Conservation (phyloP, 2,797 vertebrate species). For the Mormyrops boulengeri region DNA sequence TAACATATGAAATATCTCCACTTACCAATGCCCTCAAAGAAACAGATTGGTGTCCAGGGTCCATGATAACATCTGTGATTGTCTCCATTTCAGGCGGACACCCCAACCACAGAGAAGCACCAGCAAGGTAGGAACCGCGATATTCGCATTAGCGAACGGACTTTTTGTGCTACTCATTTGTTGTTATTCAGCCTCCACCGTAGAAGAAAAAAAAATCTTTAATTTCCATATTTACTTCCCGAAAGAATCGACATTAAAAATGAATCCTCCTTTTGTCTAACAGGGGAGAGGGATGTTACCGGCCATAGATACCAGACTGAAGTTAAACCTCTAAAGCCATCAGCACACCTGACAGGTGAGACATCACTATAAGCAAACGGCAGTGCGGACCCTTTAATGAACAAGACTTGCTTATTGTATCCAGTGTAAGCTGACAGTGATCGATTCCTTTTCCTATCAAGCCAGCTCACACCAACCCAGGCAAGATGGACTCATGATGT, state of each 20-base stretch:
- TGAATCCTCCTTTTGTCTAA: background rate
- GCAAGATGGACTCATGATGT: slow-evolving; percentile 34
- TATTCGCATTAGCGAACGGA: background rate
- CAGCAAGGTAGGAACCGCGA: slow-evolving; percentile 37
- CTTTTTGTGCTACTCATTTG: background rate
- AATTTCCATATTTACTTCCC: background rate
- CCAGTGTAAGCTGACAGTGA: background rate
- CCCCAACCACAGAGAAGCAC: background rate
- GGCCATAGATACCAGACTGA: background rate
- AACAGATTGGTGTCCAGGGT: background rate
- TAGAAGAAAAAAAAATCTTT: background rate
- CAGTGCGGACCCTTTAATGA: background rate
- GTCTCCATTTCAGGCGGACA: slow-evolving; percentile 31
- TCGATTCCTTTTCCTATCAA: background rate
- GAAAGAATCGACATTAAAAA: background rate
- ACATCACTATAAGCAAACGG: background rate
- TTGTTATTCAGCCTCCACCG: background rate
- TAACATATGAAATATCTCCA: background rate
- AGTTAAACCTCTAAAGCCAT: slow-evolving; percentile 50
- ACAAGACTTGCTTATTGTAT: background rate
- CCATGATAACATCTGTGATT: background rate
- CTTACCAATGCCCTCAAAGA: background rate
- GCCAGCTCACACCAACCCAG: background rate
- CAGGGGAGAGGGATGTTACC: slow-evolving; percentile 20
- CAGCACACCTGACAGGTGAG: slow-evolving; percentile 61